Percentiles rank a stretch among this genome's conserved stretches.
Evolutionary conservation across 2,888 invertebrate species (phyloP).

Genomic region (Papilio demoleus): DNA sequence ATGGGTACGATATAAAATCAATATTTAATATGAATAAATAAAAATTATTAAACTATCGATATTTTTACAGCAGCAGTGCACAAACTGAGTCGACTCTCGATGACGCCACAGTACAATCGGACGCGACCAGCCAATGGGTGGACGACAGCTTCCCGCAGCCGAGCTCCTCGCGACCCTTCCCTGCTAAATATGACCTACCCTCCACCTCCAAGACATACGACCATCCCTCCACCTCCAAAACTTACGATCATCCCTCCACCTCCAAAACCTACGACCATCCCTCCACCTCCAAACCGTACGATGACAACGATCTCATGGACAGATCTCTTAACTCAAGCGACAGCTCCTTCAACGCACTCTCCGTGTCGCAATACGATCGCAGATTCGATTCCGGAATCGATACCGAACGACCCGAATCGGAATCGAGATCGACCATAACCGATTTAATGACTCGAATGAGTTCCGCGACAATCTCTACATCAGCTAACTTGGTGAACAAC

Average conservation of each 20-base stretch:
- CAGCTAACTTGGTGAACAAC: constrained; percentile 68
- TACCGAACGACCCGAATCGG: constrained; percentile 61
- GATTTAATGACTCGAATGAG: constrained; percentile 77
- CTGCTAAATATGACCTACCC: constrained; percentile 55
- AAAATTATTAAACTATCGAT: neutral
- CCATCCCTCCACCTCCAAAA: constrained; percentile 54
- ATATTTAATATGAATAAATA: neutral
- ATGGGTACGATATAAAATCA: constrained; percentile 53
- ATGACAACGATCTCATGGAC: constrained; percentile 71
- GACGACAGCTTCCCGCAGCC: constrained; percentile 80
- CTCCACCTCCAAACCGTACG: constrained; percentile 71
- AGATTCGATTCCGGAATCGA: constrained; percentile 63
- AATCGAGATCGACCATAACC: constrained; percentile 66
- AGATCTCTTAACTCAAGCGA: constrained; percentile 74
- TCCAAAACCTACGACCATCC: constrained; percentile 65
- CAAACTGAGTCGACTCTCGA: constrained; percentile 68
- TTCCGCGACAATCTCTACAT: constrained; percentile 70
- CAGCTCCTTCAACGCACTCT: constrained; percentile 74
- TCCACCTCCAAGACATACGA: constrained; percentile 58
- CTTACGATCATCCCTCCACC: constrained; percentile 67
- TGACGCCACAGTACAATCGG: constrained; percentile 66
- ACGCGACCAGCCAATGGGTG: constrained; percentile 81
- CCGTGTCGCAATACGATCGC: constrained; percentile 68
- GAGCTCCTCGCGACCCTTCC: constrained; percentile 61
- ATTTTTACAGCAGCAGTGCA: constrained; percentile 53